Conservation (phyloP, 1,140 invertebrate species). For the Zaprionus inermis region DNA sequence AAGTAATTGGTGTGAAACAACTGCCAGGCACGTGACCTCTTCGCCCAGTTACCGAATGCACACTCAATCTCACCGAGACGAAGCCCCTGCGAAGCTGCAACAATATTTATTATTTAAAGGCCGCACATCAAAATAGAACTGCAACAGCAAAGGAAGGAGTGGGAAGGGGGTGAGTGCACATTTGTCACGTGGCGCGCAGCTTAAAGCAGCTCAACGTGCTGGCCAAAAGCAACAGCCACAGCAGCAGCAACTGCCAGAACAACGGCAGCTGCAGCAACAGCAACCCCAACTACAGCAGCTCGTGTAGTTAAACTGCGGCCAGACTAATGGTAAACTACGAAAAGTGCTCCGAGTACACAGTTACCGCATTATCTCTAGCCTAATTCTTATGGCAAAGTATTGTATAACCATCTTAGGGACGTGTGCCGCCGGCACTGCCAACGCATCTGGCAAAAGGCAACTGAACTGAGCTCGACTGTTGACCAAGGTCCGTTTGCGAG, state of each 20-base stretch:
- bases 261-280: constrained; percentile 5
- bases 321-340: constrained; percentile 50
- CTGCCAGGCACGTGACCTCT: constrained; percentile 67
- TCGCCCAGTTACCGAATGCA: not conserved
- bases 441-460: constrained; percentile 40
- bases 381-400: constrained; percentile 42
- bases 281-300: constrained; percentile 10
- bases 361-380: constrained; percentile 67
- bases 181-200: constrained; percentile 63
- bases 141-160: not conserved
- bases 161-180: too few species aligned
- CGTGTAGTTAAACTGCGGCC: constrained; percentile 18
- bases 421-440: constrained; percentile 38
- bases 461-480: constrained; percentile 52
- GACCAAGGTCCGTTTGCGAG: constrained; percentile 40
- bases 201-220: constrained; percentile 46
- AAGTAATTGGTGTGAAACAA: constrained; percentile 81
- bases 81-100: constrained; percentile 17
- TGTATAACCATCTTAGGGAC: constrained; percentile 34
- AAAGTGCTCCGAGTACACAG: constrained; percentile 42
- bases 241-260: not conserved
- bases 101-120: constrained; percentile 71
- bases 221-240: constrained; percentile 4
- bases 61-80: constrained; percentile 17
- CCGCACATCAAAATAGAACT: constrained; percentile 46